Evolutionary conservation across 2,113 vertebrate species (phyloP).

Genomic region (Coreoperca whiteheadi): DNA sequence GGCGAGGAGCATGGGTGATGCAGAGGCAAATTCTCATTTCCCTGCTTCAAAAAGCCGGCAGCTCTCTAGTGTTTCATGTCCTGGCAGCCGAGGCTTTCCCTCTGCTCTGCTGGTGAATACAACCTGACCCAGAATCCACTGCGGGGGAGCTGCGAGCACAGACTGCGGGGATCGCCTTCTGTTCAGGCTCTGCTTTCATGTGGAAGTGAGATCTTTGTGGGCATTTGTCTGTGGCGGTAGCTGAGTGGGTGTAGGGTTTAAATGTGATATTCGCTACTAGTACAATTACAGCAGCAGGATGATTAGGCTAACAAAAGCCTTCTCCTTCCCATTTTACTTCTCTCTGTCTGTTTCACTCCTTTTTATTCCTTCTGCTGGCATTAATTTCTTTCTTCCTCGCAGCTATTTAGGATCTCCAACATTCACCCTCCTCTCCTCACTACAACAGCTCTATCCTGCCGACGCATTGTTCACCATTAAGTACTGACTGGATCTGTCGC

Average conservation of each 20-base stretch:
- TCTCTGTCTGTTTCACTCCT: background rate
- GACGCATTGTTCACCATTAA: constrained; percentile 49
- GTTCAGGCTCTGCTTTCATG: constrained; percentile 69
- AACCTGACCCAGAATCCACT: constrained; percentile 69
- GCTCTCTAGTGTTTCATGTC: constrained; percentile 48
- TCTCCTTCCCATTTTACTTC: constrained; percentile 6
- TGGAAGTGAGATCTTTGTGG: constrained; percentile 45
- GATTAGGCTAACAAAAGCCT: constrained; percentile 12
- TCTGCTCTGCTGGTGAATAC: constrained; percentile 48
- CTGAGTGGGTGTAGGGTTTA: constrained; percentile 44
- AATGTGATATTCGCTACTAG: constrained; percentile 14
- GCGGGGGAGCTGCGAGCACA: constrained; percentile 58
- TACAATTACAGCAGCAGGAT: constrained; percentile 32
- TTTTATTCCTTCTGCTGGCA: background rate
- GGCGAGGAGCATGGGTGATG: constrained; percentile 60
- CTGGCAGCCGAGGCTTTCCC: constrained; percentile 67
- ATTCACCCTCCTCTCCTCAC: background rate
- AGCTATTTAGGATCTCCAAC: background rate
- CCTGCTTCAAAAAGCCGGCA: constrained; percentile 62
- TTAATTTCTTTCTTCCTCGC: background rate
- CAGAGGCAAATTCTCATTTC: constrained; percentile 67
- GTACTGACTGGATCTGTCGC: constrained; percentile 29
- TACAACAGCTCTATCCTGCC: background rate
- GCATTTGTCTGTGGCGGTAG: constrained; percentile 45
- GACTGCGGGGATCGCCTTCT: constrained; percentile 66